Evolutionary conservation across 2,888 invertebrate genomes (phyloP).

Genomic region (Ptycholaimellus sp.): DNA sequence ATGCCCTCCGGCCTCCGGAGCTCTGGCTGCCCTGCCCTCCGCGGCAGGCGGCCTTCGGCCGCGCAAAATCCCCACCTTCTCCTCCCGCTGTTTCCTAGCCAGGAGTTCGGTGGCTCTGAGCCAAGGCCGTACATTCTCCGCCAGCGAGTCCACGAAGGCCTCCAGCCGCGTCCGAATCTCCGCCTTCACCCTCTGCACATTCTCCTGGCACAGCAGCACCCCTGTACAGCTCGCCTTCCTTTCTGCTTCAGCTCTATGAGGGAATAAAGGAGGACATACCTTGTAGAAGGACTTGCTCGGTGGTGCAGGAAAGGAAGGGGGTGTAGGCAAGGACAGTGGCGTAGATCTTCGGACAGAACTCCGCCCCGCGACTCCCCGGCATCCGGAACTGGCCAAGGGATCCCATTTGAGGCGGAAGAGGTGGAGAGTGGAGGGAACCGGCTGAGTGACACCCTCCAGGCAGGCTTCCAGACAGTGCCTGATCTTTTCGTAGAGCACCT

Average conservation of each 20-base stretch:
- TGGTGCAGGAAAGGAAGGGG: conserved; percentile 44
- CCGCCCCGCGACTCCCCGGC: conserved; percentile 38
- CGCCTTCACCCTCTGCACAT: conserved; percentile 39
- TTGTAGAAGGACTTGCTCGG: conserved; percentile 40
- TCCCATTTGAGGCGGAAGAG: conserved; percentile 1
- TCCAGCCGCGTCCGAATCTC: too few species aligned
- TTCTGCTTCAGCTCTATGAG: neutral
- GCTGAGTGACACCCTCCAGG: conserved; percentile 25
- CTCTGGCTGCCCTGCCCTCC: too few species aligned
- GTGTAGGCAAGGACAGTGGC: conserved; percentile 51
- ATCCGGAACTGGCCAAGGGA: conserved; percentile 38
- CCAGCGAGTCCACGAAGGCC: too few species aligned
- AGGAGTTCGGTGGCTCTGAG: too few species aligned
- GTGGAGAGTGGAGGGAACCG: conserved; percentile 18
- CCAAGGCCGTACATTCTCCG: too few species aligned
- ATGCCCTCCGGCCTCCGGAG: too few species aligned
- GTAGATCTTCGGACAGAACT: conserved; percentile 43
- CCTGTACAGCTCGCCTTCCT: conserved; percentile 26
- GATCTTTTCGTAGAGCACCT: conserved; percentile 27
- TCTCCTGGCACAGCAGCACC: conserved; percentile 38
- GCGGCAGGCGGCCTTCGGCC: too few species aligned
- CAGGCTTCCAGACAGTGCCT: conserved; percentile 24
- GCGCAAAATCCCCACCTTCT: too few species aligned
- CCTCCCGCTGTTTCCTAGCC: too few species aligned
- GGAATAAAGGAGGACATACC: neutral